phyloP scores from a whole-genome alignment of 30 jellyfish, hydroid and myxozoan species.

The Morbakka virulenta region DNA sequence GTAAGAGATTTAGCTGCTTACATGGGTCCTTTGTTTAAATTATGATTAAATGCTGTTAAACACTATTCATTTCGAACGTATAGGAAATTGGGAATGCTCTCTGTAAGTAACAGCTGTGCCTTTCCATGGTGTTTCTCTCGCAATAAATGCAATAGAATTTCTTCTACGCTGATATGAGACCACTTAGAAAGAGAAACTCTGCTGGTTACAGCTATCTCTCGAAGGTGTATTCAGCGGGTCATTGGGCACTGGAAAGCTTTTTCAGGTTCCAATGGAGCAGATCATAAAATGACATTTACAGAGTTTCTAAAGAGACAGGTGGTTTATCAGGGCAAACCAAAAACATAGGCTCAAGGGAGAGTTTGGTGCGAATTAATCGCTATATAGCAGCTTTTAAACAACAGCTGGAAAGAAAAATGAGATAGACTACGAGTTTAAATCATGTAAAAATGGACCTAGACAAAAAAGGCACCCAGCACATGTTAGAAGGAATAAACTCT shows the following conservation, averaged over 20 bases:
- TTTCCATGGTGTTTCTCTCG: slow-evolving; percentile 30
- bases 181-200: slow-evolving; percentile 10
- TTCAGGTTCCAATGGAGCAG: slow-evolving; percentile 31
- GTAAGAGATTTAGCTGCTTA: slow-evolving; percentile 22
- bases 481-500: background rate
- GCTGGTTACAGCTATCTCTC: slow-evolving; percentile 10
- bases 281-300: slow-evolving; percentile 9
- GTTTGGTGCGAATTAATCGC: slow-evolving; percentile 33
- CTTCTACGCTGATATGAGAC: slow-evolving; percentile 27
- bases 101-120: slow-evolving; percentile 18
- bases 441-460: slow-evolving; percentile 21
- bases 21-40: slow-evolving; percentile 20
- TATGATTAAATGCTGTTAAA: slow-evolving; percentile 28
- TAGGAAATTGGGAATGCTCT: slow-evolving; percentile 31
- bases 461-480: slow-evolving; percentile 18
- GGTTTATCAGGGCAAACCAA: slow-evolving; percentile 38
- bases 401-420: slow-evolving; percentile 1
- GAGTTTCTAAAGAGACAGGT: slow-evolving; percentile 20
- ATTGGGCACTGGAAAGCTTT: background rate
- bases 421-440: slow-evolving; percentile 9
- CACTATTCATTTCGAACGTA: slow-evolving; percentile 31
- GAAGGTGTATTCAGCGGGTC: slow-evolving; percentile 37
- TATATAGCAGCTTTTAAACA: slow-evolving; percentile 22
- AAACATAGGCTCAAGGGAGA: slow-evolving; percentile 36
- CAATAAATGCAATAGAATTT: slow-evolving; percentile 28